Percentiles rank a stretch among this genome's conserved stretches.
Conservation (phyloP, 2,113 vertebrate species). For the Sarotherodon lohbergeri region DNA sequence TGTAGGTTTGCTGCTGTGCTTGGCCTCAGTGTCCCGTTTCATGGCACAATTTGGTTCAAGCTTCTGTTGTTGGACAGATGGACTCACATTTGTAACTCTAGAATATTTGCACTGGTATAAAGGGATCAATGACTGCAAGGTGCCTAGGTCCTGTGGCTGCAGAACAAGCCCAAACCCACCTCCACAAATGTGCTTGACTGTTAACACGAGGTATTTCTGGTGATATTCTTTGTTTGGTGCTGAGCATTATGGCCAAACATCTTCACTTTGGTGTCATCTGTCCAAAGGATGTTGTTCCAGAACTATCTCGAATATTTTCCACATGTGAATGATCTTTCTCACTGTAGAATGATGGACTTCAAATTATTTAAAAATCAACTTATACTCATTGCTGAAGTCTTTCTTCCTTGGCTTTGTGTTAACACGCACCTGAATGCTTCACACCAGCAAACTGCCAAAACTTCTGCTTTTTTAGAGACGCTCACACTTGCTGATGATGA, state of each 20-base stretch:
- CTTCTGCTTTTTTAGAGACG: not conserved
- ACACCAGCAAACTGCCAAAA: not conserved
- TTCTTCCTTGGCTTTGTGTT: not conserved
- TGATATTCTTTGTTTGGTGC: not conserved
- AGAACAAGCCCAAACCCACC: not conserved
- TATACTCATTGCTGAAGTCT: not conserved
- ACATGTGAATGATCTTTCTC: not conserved
- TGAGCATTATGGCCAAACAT: not conserved
- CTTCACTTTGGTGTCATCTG: not conserved
- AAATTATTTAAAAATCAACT: not conserved
- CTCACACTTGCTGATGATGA: not conserved
- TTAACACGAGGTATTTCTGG: not conserved
- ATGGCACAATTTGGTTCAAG: not conserved
- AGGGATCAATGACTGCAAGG: not conserved
- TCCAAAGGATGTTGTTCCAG: not conserved
- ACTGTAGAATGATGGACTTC: not conserved
- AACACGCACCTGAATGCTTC: not conserved
- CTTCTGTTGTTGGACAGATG: not conserved
- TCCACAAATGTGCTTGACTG: not conserved
- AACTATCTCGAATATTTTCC: not conserved
- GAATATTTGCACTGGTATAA: not conserved
- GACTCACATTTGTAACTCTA: not conserved
- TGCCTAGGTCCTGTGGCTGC: not conserved
- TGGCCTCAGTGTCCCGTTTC: fast-evolving
- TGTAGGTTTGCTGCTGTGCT: not conserved